These are phyloP conservation scores for Drosophila nigritarsus DNA, from an alignment of 2,888 invertebrate genomes.

Conservation along the genomic window DNA sequence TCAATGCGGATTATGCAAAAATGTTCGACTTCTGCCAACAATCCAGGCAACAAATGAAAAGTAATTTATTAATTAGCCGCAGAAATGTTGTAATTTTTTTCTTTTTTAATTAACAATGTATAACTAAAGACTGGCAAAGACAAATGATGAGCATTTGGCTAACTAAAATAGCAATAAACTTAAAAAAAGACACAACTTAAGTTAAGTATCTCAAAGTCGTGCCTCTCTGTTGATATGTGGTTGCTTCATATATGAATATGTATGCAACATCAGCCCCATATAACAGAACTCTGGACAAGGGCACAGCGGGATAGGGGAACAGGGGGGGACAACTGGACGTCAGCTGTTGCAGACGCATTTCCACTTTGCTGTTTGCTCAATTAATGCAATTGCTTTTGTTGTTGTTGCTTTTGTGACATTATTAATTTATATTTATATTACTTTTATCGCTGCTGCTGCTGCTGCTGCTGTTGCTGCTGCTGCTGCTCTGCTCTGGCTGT, in stretches of 20 bases:
- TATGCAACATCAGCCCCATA: conserved; percentile 22
- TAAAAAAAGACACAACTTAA: too few relatives aligned
- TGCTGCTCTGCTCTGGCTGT: conserved; percentile 16
- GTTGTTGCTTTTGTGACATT: conserved; percentile 59
- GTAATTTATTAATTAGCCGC: too few relatives aligned
- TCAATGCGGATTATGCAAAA: too few relatives aligned
- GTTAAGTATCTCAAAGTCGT: conserved; percentile 1
- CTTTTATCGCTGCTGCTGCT: conserved; percentile 50
- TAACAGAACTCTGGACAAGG: background rate
- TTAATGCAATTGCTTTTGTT: conserved; percentile 77
- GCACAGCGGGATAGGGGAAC: background rate
- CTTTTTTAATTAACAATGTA: background rate
- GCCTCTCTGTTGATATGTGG: background rate
- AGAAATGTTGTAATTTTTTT: too few relatives aligned
- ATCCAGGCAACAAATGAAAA: background rate
- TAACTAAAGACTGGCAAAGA: too few relatives aligned
- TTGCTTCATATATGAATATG: conserved; percentile 39
- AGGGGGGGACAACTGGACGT: conserved; percentile 5
- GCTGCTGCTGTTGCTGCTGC: conserved; percentile 28
- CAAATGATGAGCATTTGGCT: too few relatives aligned
- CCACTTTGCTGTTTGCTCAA: conserved; percentile 79
- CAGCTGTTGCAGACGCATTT: conserved; percentile 68
- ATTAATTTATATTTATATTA: conserved; percentile 78
- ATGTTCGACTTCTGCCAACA: background rate
- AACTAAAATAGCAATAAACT: too few relatives aligned